Evolutionary conservation across 2,113 vertebrate genomes (phyloP), one percentile per base, ranked within the genome.

Genomic region (Xiphophorus hellerii): DNA sequence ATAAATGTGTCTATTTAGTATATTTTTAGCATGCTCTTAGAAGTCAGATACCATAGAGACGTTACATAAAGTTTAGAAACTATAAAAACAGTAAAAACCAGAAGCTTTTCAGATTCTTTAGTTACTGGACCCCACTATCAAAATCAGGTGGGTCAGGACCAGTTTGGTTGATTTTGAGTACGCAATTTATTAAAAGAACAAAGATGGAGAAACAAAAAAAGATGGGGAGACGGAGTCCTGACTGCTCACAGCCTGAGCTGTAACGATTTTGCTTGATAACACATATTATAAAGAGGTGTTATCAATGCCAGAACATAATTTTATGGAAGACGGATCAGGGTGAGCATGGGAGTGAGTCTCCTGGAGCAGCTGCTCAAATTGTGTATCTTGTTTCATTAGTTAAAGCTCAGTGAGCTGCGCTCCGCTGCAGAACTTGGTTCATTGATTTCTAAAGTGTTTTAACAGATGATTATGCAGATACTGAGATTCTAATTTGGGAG

Each of bases 381-480:
- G 25, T 69, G 14, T 73, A 51, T 54, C 20, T 10, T 54, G 69
- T 51, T 25, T 70, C 30, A 6, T 25, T 3, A 8, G 33, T 27
- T 74, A 31, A 9, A 72, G 68, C 13, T 3, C 39, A 71, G 5
- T 54, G 61, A 71, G 42, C 22, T 51, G 54, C 37, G 20, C 51
- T 29, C 39, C 54, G 20, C 30, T n/a, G 25, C 64, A 31, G 72
- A 27, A 58, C 51, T 20, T 66, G 33, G n/a, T 79, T 51, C n/a
- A 72, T 51, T 66, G 68, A 74, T 22, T 77, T 15, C 72, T 62
- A 27, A 66, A 48, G 20, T 58, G n/a, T 65, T 84, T 82, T 64
- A 35, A 25, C 10, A 48, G 17, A 25, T 42, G 20, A n/a, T 73
- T 65, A 25, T 54, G 15, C 29, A 77, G 60, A 69, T 58, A 69